Base-by-base conservation (phyloP, 2,113 vertebrate genomes). In the Thamnaconus septentrionalis region DNA sequence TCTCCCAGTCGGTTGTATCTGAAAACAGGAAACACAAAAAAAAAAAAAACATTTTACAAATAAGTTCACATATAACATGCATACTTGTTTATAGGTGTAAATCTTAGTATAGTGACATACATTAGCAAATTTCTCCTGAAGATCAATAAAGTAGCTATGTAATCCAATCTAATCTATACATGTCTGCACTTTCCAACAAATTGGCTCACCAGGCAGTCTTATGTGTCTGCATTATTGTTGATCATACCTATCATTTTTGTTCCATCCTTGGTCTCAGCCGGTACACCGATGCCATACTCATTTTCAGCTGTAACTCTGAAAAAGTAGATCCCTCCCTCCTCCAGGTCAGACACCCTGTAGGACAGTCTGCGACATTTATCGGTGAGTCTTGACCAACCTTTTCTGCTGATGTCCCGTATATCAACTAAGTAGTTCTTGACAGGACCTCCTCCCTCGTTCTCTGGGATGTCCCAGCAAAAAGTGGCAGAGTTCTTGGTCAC, bases 221-320 rank as follows among this genome's bases (percentile, higher is more conserved):
- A 31, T 31, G 18, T 31, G 18, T 31, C 18, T 31, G 18, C 18
- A 31, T 31, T 31, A 31, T 31, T 31, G 18, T 31, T 1, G 18
- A 40, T 31, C 4, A 7, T 56, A 99, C 97, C 97, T 96, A 92
- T 95, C 88, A 97, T 94, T 92, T 95, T 97, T 18, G 94, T 92
- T 86, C 96, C 96, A 41, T 96, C 96, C 71, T 93, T 96, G 10
- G 92, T 98, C 88, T 98, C 97, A 76, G 90, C 88, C 74, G 95
- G 89, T 51, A 92, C 84, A 54, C 97, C 97, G 49, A 94, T 64
- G 59, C 97, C 97, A 59, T 94, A 96, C 40, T 98, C 97, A 63
- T 99, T 99, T 86, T 98, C 95, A 81, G 94, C 97, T 1, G 92
- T 91, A 63, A 99, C 89, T 85, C 96, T 92, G 87, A 99, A 98